Evolutionary conservation across 2,888 invertebrate species (phyloP).

Genomic region (Argyra leucocephala): DNA sequence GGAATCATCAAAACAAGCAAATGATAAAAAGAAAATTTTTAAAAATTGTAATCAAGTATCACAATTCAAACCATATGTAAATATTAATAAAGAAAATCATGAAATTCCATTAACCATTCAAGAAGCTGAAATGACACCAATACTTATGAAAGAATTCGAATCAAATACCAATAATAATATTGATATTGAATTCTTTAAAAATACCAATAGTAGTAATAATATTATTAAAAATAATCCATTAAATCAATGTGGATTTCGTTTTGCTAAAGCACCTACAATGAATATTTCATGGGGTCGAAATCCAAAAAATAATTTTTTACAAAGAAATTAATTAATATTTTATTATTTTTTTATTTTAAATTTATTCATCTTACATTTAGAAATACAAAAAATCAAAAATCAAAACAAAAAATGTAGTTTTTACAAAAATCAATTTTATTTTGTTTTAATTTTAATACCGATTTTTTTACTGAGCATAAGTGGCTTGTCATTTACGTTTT

Average conservation of each 20-base stretch:
- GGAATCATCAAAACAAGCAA: background rate
- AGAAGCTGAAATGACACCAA: background rate
- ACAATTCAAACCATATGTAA: background rate
- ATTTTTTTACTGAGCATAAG: no score
- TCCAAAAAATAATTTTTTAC: background rate
- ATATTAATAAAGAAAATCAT: background rate
- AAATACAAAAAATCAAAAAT: no score
- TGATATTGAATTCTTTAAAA: background rate
- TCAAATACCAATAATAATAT: background rate
- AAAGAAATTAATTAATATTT: no score
- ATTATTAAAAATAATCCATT: background rate
- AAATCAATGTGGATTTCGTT: background rate
- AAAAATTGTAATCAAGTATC: background rate
- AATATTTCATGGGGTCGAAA: background rate
- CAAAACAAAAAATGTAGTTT: no score
- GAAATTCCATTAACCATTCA: background rate
- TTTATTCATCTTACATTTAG: no score
- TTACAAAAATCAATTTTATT: no score
- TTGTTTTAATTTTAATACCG: no score
- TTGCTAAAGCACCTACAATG: background rate
- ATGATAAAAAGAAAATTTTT: background rate
- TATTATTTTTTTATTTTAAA: no score
- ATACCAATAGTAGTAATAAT: background rate
- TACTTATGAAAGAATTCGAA: background rate
- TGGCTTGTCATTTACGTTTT: no score